Percentiles rank a stretch among this genome's conserved stretches.
phyloP scores from a whole-genome alignment of 2,113 vertebrate genomes.

The Podocnemis expansa region DNA sequence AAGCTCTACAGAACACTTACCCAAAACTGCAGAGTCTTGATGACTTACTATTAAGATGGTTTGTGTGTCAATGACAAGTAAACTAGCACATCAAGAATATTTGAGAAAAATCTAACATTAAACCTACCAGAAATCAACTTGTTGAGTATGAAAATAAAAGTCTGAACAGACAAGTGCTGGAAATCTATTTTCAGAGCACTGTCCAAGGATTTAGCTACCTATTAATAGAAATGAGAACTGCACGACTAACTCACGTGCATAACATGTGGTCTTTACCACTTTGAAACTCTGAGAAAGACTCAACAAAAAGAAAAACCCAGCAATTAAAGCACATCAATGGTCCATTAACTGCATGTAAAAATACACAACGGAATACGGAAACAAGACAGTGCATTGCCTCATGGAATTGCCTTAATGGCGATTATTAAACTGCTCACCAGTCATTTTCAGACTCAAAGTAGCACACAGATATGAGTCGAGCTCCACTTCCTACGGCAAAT shows the following conservation, averaged over 20 bases:
- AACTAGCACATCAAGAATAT: not conserved
- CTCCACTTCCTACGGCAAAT: slow-evolving; percentile 97
- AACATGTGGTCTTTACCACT: not conserved
- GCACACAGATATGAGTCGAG: slow-evolving; percentile 97
- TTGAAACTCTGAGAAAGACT: not conserved
- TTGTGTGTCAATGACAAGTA: not conserved
- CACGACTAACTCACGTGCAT: not conserved
- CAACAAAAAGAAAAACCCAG: not conserved
- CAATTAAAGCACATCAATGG: not conserved
- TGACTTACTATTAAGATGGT: not conserved
- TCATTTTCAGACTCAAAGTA: slow-evolving; percentile 99
- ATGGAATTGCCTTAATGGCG: not conserved
- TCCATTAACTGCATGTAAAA: not conserved
- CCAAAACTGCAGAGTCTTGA: not conserved
- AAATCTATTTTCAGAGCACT: not conserved
- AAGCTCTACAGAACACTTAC: not conserved
- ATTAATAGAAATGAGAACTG: not conserved
- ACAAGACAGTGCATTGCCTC: not conserved
- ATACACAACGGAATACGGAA: not conserved
- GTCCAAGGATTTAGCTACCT: not conserved
- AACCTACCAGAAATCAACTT: not conserved
- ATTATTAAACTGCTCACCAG: slow-evolving; percentile 82
- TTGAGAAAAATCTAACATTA: not conserved
- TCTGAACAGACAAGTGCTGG: not conserved
- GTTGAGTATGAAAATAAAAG: not conserved